These are phyloP conservation scores for Astyanax mexicanus DNA, from an alignment of 2,797 vertebrate species.

Conservation along the genomic window DNA sequence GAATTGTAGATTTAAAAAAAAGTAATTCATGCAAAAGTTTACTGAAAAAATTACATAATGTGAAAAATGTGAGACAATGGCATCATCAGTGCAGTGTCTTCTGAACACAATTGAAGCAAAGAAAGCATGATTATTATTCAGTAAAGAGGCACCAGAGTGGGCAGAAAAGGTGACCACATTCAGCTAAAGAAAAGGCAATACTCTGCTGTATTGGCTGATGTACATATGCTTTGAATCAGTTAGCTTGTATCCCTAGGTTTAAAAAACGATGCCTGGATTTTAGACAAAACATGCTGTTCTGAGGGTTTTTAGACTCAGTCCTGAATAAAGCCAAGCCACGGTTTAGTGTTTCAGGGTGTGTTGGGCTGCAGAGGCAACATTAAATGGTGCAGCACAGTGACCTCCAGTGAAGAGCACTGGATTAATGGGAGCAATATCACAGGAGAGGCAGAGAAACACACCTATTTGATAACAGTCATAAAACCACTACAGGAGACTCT, in stretches of 20 bases:
- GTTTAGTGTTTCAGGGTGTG: slow-evolving; percentile 16
- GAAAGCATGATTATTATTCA: neutral
- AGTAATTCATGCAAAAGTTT: slow-evolving; percentile 13
- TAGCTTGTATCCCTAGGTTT: neutral
- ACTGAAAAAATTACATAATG: slow-evolving; percentile 5
- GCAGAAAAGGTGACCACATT: neutral
- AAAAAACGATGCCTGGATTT: neutral
- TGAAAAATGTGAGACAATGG: neutral
- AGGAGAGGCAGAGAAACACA: slow-evolving; percentile 21
- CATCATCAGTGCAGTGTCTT: neutral
- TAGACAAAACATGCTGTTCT: neutral
- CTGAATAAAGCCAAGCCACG: neutral
- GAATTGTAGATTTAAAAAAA: no score
- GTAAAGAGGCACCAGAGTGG: no score
- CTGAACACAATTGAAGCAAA: neutral
- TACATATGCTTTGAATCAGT: neutral
- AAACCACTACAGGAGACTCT: neutral
- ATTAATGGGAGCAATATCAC: slow-evolving; percentile 8
- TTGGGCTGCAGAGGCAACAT: neutral
- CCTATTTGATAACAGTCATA: slow-evolving; percentile 8
- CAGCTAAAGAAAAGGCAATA: neutral
- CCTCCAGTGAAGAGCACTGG: slow-evolving; percentile 8
- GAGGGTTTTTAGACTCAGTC: neutral
- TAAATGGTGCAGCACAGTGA: neutral
- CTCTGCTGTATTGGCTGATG: neutral